Conservation (phyloP, 2,797 vertebrate species). For the Spheniscus humboldti region DNA sequence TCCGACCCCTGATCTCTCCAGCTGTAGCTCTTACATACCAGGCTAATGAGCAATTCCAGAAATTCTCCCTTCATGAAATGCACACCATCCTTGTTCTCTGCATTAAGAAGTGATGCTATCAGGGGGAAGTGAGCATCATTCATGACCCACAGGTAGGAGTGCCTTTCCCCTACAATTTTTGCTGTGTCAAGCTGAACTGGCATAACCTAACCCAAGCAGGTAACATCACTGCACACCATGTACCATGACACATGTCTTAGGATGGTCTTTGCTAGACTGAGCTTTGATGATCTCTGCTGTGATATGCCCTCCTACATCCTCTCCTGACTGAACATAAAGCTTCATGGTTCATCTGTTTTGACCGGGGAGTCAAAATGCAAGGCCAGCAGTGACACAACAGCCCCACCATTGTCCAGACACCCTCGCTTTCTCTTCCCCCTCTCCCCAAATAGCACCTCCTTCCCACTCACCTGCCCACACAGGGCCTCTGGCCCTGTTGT, state of each 20-base stretch:
- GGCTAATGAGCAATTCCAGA: not conserved
- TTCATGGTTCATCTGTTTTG: conserved; percentile 58
- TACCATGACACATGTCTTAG: not conserved
- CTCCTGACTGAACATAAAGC: not conserved
- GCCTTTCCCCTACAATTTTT: not conserved
- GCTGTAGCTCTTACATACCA: not conserved
- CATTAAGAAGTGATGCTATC: not conserved
- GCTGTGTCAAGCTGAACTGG: not conserved
- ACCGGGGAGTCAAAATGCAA: conserved; percentile 43
- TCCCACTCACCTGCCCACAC: not conserved
- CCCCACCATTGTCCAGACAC: not conserved
- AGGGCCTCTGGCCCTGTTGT: not conserved
- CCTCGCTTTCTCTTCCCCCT: not conserved
- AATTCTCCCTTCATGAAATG: not conserved
- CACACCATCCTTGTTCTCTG: not conserved
- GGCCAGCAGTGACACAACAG: conserved; percentile 34
- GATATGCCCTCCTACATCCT: not conserved
- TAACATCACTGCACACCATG: not conserved
- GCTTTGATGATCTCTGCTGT: not conserved
- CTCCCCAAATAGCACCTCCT: not conserved
- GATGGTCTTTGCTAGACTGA: not conserved
- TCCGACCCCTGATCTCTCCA: not conserved
- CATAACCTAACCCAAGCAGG: not conserved
- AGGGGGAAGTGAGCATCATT: not conserved
- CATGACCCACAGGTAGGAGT: not conserved